These are phyloP conservation scores for Rhabdomys pumilio DNA, from an alignment of 2,797 vertebrate genomes.

Conservation along the genomic window DNA sequence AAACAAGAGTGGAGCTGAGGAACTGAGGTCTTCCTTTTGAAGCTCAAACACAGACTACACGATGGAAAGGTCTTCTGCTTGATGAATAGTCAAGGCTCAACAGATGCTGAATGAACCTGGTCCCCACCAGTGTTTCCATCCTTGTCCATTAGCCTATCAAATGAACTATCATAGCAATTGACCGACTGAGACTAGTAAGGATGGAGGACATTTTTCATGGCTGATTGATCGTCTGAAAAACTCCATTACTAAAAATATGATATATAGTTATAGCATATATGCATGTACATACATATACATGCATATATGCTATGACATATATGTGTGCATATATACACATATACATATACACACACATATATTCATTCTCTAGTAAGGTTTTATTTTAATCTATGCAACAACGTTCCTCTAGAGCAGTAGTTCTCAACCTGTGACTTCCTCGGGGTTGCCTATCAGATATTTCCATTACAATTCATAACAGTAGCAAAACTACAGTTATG, in stretches of 20 bases:
- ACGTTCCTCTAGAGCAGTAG: conserved; percentile 48
- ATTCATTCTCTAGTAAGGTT: conserved; percentile 21
- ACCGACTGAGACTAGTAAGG: conserved; percentile 67
- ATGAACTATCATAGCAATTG: conserved; percentile 76
- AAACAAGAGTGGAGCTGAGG: conserved; percentile 48
- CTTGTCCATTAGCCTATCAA: conserved; percentile 72
- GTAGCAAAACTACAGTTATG: not conserved
- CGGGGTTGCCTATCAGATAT: not conserved
- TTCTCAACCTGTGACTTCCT: not conserved
- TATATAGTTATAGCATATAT: conserved; percentile 58
- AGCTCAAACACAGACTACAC: conserved; percentile 49
- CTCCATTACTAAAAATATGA: conserved; percentile 70
- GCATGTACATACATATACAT: not conserved
- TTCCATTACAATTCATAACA: not conserved
- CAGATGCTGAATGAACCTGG: conserved; percentile 60
- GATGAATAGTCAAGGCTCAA: conserved; percentile 72
- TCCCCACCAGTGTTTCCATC: conserved; percentile 61
- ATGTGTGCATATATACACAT: not conserved
- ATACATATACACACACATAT: too few relatives aligned
- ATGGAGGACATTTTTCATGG: conserved; percentile 64
- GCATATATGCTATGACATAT: not conserved
- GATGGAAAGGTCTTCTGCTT: conserved; percentile 60
- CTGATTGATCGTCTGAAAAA: conserved; percentile 76
- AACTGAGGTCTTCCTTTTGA: conserved; percentile 42
- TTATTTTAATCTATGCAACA: conserved; percentile 58